phyloP scores from a whole-genome alignment of 1,140 invertebrate genomes.

The Tetragnatha versicolor region DNA sequence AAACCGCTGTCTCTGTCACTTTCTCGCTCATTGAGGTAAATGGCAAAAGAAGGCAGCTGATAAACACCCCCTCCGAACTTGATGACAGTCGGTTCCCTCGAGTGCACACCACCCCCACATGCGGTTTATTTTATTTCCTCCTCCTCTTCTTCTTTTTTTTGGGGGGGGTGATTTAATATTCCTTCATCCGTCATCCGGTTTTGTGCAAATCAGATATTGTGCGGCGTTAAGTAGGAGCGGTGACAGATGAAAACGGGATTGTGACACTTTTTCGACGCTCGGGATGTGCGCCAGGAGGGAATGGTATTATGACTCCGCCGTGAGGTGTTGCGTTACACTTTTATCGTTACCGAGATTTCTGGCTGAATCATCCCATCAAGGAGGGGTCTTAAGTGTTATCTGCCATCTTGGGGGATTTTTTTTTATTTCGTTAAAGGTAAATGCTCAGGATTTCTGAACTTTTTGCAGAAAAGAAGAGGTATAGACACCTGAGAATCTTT shows the following conservation, averaged over 20 bases:
- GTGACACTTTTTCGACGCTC: not conserved
- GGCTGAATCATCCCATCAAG: no score
- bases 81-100: not conserved
- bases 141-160: not conserved
- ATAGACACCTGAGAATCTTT: no score
- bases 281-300: not conserved
- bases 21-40: slow-evolving; percentile 31
- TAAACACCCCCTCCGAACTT: slow-evolving; percentile 8
- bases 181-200: slow-evolving; percentile 18
- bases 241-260: not conserved
- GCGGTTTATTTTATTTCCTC: not conserved
- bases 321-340: no score
- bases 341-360: no score
- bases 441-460: no score
- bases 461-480: no score
- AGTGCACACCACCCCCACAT: not conserved
- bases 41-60: slow-evolving; percentile 21
- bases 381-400: no score
- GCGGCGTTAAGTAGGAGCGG: not conserved
- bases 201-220: slow-evolving; percentile 32
- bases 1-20: slow-evolving; percentile 28
- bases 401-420: no score
- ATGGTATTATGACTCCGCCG: not conserved
- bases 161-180: slow-evolving; percentile 23
- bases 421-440: no score